phyloP scores from a whole-genome alignment of 2,797 vertebrate species.

The Epinephelus coioides region DNA sequence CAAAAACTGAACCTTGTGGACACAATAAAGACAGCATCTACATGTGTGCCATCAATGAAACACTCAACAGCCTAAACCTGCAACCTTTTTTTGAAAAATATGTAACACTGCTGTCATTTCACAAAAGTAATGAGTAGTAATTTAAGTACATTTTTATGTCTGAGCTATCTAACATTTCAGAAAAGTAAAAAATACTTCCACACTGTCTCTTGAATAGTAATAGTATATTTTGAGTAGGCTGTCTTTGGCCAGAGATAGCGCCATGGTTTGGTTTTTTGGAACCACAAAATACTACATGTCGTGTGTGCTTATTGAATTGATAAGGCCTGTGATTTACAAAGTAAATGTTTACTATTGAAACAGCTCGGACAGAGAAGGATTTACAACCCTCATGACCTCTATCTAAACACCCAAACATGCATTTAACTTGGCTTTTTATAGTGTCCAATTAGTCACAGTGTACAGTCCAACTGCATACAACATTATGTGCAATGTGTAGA shows the following conservation, averaged over 20 bases:
- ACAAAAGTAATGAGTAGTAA: not conserved
- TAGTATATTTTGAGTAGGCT: not conserved
- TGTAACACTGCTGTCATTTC: no score
- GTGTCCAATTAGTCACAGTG: not conserved
- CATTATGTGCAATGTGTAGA: constrained; percentile 4
- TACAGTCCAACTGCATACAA: constrained; percentile 8
- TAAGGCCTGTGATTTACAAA: not conserved
- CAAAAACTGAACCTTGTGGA: not conserved
- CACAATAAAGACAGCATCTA: not conserved
- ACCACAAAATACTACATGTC: not conserved
- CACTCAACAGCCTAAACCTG: not conserved
- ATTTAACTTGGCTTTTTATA: not conserved
- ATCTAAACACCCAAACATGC: not conserved
- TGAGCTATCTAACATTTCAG: not conserved
- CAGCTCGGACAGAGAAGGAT: not conserved
- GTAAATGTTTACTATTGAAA: not conserved
- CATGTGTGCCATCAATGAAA: not conserved
- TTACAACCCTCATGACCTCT: not conserved
- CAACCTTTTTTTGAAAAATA: no score
- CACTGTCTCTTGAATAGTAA: not conserved
- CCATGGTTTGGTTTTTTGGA: not conserved
- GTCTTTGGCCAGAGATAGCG: not conserved
- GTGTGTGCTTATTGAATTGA: not conserved
- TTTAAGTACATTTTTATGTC: not conserved
- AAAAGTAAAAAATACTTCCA: not conserved